Evolutionary conservation across 92 coral and sea anemone genomes (phyloP).

Genomic region (Epizoanthus illoricatus): DNA sequence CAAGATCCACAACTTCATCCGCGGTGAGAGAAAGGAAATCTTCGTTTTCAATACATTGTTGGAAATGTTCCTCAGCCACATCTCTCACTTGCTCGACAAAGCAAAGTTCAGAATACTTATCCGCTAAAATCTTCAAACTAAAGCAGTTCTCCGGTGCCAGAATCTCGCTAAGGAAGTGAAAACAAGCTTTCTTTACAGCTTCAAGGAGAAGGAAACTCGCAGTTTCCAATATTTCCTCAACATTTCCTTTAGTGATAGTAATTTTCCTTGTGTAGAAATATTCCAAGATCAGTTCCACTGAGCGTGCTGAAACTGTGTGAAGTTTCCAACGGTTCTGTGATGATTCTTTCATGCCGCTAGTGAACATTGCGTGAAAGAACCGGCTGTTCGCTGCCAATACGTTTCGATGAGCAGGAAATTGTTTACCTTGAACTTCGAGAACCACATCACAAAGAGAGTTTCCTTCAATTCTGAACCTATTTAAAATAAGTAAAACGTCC

Average conservation of each 20-base stretch:
- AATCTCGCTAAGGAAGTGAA: slow-evolving; percentile 40
- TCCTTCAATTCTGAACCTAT: slow-evolving; percentile 41
- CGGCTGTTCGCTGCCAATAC: slow-evolving; percentile 42
- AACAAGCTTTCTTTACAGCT: slow-evolving; percentile 36
- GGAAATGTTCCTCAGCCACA: slow-evolving; percentile 31
- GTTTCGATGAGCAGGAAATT: slow-evolving; percentile 40
- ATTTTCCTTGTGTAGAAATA: slow-evolving; percentile 37
- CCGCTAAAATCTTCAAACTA: slow-evolving; percentile 39
- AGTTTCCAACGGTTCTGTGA: slow-evolving; percentile 42
- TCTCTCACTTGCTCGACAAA: slow-evolving; percentile 39
- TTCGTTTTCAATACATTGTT: slow-evolving; percentile 33
- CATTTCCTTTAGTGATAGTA: slow-evolving; percentile 14
- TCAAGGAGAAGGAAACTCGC: slow-evolving; percentile 38
- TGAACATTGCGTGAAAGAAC: slow-evolving; percentile 39
- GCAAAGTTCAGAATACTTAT: slow-evolving; percentile 37
- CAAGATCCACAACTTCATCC: slow-evolving; percentile 35
- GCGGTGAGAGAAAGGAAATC: slow-evolving; percentile 26
- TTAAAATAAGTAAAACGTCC: slow-evolving; percentile 33
- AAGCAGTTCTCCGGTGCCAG: slow-evolving; percentile 38
- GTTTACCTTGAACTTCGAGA: slow-evolving; percentile 33
- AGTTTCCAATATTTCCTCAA: slow-evolving; percentile 34
- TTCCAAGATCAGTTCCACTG: slow-evolving; percentile 34
- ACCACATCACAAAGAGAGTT: slow-evolving; percentile 39
- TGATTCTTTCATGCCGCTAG: slow-evolving; percentile 39
- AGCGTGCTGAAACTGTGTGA: slow-evolving; percentile 33